Base-by-base conservation (phyloP, 2,888 invertebrate genomes). In the Andrena fulva region DNA sequence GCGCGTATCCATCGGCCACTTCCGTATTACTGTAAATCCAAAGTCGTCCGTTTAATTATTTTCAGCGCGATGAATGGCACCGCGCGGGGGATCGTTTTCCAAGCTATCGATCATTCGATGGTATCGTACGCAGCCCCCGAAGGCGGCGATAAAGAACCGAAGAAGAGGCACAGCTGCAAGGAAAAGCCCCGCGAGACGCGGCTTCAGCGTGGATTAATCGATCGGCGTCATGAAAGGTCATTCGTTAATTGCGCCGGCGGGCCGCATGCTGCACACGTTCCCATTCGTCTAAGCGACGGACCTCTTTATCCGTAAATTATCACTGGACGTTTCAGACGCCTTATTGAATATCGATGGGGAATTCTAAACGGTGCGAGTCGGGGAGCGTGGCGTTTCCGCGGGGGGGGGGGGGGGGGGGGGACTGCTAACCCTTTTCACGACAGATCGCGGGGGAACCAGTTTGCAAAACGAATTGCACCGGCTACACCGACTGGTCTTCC, bases 221-320 rank as follows among this genome's bases (percentile, higher is more conserved):
- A 82, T 87, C 84, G 87, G 24, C 73, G 71, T 84, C 85, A 67
- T 89, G 69, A 90, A 90, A 89, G 90, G 89, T 90, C 90, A 89
- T 77, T 85, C 83, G 89, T 91, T 91, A 90, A 91, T 91, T 90
- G 87, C 89, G 70, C 64, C 48, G 42, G 48, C 63, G 42, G 31
- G 42, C 62, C 73, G 60, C 63, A 27, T 24, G 59, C 60, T n/a
- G 52, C 60, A 10, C 54, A 62, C 71, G 33, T 67, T 63, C n/a
- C 52, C 50, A 67, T 56, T 67, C 67, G 48, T 62, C 67, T 48
- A 42, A 71, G 67, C 69, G 64, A 8, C 66, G 24, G 12, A 4
- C 64, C 80, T 54, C 66, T 42, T 80, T 77, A 71, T 54, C 77
- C 56, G 27, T 71, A 60, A 77, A 67, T 77, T 67, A 71, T 71